Evolutionary conservation across 2,888 invertebrate genomes (phyloP), one percentile per base, ranked within the genome.

Genomic region (Drosophila macrospina): DNA sequence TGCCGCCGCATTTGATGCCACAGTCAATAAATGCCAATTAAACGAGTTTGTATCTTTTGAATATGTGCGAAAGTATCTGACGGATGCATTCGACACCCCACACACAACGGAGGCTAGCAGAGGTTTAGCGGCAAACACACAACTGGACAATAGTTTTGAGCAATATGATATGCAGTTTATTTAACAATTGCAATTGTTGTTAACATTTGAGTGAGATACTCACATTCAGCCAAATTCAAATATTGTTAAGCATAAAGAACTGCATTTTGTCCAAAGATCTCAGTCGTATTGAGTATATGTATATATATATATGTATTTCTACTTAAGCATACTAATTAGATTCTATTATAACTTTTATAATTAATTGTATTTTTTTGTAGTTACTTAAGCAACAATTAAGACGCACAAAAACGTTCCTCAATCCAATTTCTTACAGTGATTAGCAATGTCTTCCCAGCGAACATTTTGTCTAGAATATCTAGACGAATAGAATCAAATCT

Each of bases 21-120:
- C 5, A 28, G 24, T 34, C 8, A 62, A 50, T 63, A 86, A 87
- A 36, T 77, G 81, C 24, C 68, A 78, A 48, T 65, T 78, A 30
- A 75, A 86, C 61, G 92, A 92, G 73, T 92, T 89, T 74, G 92
- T 92, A 55, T 92, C 92, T 60, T 92, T 92, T 73, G 92, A 92
- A 69, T 92, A 91, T 78, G 92, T 92, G 76, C 92, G 91, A 79
- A 92, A 91, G 79, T 86, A 92, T 75, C 84, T 92, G 20, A 88
- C 90, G 45, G 91, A 92, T 77, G 86, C 89, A 51, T 90, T 90
- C 66, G 91, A 90, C 36, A 78, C 55, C 0, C 47, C 65, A 15
- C 16, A 4, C 8, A 16, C 36, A 10, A 47, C 11, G 11, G 51
- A 62, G 7, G 41, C 32, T 15, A 13, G 34, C 20, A 89, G 84